Conservation (phyloP, 2,797 vertebrate genomes). For the Diplodus sargus region DNA sequence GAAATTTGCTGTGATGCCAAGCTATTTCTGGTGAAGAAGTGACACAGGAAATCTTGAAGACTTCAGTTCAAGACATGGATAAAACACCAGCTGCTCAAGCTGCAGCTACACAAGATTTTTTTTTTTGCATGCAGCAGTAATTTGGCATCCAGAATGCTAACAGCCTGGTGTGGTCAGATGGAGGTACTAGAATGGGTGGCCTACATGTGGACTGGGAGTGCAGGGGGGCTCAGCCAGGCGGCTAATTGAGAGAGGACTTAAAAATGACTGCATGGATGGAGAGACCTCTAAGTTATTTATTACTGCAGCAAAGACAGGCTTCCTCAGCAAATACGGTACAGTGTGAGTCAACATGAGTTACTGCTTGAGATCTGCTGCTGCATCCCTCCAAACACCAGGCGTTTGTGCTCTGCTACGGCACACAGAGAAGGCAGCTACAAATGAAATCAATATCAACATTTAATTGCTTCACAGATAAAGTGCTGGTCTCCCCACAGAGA, state of each 20-base stretch:
- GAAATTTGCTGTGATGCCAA: background rate
- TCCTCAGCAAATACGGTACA: slow-evolving; percentile 70
- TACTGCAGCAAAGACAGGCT: slow-evolving; percentile 80
- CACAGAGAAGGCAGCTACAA: background rate
- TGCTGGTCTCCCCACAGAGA: slow-evolving; percentile 17
- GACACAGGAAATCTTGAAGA: slow-evolving; percentile 22
- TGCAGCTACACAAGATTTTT: slow-evolving; percentile 8
- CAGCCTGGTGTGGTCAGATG: slow-evolving; percentile 34
- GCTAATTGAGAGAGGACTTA: slow-evolving; percentile 79
- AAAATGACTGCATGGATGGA: slow-evolving; percentile 78
- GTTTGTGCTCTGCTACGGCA: slow-evolving; percentile 18
- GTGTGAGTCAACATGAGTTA: slow-evolving; percentile 46
- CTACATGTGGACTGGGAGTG: slow-evolving; percentile 59
- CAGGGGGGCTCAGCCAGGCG: slow-evolving; percentile 72
- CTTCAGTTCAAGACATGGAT: slow-evolving; percentile 28
- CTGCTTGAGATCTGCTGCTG: slow-evolving; percentile 52
- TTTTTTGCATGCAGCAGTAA: slow-evolving; percentile 21
- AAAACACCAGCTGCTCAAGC: slow-evolving; percentile 22
- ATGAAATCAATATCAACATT: slow-evolving; percentile 37
- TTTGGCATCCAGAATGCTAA: slow-evolving; percentile 25
- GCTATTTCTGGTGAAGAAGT: slow-evolving; percentile 22
- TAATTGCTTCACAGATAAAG: slow-evolving; percentile 43
- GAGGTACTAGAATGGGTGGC: slow-evolving; percentile 28
- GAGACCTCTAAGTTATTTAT: slow-evolving; percentile 85
- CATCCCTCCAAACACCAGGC: slow-evolving; percentile 32